Base-by-base conservation (phyloP, 2,113 vertebrate species). In the Amblyopsis rosae region DNA sequence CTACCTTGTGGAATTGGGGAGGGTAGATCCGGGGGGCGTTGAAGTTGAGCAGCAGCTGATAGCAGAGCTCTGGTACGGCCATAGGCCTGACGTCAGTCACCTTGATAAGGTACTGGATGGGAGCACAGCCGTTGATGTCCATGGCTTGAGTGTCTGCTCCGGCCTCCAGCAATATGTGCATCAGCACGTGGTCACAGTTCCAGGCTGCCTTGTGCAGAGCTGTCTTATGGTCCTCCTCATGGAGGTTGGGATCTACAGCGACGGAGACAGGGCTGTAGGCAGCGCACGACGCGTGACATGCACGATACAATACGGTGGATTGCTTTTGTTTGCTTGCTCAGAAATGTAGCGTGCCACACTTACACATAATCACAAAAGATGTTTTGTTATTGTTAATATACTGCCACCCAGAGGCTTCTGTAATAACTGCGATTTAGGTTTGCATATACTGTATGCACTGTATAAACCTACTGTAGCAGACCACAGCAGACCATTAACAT, bases 1-100 rank as follows among this genome's bases (percentile, higher is more conserved):
- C 26, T 26, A 98, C 98, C 96, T 98, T 98, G 72, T 99, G 96
- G 88, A 99, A 99, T 70, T 99, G 98, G 0, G 94, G 94, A 0
- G 98, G 96, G 84, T 97, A 98, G 68, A 98, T 92, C 7, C 95
- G 90, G 0, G 93, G 92, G 3, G 96, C 93, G 4, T 95, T 96
- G 0, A 95, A 86, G 82, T 99, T 99, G 33, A 99, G 87, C 1
- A 99, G 93, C 65, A 98, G 91, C 91, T 98, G 96, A 82, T 91
- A 96, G 87, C 98, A 98, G 82, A 93, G 67, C 58, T 98, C 95
- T 0, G 94, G 95, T 63, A 91, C 83, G 45, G 92, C 94, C 0
- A 90, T 83, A 0, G 95, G 94, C 4, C 96, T 79, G 65, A 98
- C 93, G 0, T 89, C 89, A 0, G 95, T 94, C 77, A 98, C 95